Conservation (phyloP, 2,888 invertebrate genomes). For the Caenorhabditis sp. region DNA sequence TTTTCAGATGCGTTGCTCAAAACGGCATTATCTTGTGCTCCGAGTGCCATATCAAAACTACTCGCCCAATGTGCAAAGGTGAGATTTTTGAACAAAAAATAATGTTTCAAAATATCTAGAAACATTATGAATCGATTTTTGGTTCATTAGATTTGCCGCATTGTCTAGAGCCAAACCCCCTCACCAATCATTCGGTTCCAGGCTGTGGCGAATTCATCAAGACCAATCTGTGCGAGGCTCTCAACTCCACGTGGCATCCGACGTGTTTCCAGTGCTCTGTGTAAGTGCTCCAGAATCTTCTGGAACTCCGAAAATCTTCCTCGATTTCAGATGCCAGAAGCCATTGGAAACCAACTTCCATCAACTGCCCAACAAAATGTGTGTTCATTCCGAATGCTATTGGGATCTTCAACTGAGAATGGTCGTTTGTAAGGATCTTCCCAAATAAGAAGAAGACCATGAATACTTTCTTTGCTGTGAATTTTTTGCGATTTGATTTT, state of each 20-base stretch:
- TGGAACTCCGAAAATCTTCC: background rate
- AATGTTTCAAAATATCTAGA: background rate
- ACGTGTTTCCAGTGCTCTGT: slow-evolving; percentile 67
- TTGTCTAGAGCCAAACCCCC: too few relatives aligned
- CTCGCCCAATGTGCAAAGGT: slow-evolving; percentile 63
- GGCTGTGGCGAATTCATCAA: slow-evolving; percentile 58
- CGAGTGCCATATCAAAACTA: slow-evolving; percentile 61
- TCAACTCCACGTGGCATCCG: slow-evolving; percentile 62
- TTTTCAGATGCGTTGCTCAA: slow-evolving; percentile 59
- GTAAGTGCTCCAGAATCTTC: slow-evolving; percentile 12
- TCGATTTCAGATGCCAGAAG: slow-evolving; percentile 58
- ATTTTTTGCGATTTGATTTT: background rate
- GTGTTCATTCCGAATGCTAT: slow-evolving; percentile 59
- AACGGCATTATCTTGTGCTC: slow-evolving; percentile 59
- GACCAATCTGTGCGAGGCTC: slow-evolving; percentile 57
- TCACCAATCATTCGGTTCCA: background rate
- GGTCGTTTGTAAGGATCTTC: slow-evolving; percentile 51
- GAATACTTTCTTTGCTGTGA: background rate
- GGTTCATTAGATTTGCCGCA: too few relatives aligned
- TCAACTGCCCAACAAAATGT: slow-evolving; percentile 59
- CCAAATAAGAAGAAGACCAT: slow-evolving; percentile 3
- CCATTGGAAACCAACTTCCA: slow-evolving; percentile 52
- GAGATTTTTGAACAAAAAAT: background rate
- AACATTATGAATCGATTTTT: too few relatives aligned
- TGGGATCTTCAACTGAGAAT: slow-evolving; percentile 61